Base-by-base conservation (phyloP, 1,140 invertebrate genomes). In the Agraylea sexmaculata region DNA sequence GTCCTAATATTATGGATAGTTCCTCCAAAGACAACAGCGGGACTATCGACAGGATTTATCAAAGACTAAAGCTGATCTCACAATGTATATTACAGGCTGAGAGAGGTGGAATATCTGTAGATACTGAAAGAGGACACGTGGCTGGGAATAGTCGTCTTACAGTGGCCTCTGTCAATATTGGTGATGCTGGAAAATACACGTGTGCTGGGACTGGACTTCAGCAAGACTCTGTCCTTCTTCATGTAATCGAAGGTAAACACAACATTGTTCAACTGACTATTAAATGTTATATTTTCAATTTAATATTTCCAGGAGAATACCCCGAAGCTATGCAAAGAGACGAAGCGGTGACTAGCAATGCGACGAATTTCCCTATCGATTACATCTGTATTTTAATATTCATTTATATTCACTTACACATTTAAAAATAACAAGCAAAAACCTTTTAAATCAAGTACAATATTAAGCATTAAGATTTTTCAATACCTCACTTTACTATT, bases 71-170 rank as follows among this genome's bases (percentile, higher is more conserved):
- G 16, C 19, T 32, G 28, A 30, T 11, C 32, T 10, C 12, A 11
- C 8, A 20, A 17, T 36, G 8, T 15, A 21, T 10, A 22, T 33
- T 35, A 7, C 50, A 60, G 58, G 53, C 55, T 18, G 33, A 43
- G 3, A 52, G 57, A 32, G 60, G 59, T 35, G 60, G 60, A 40
- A 54, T 62, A 44, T 57, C 55, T 31, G 49, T 65, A 51, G 59
- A 59, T 37, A 56, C 58, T 42, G 56, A 60, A 53, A 58, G 62
- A 11, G 57, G 56, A 49, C 45, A 53, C 42, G 51, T 46, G 17
- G 51, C 56, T 30, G 55, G 46, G 35, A 40, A 45, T 25, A 61
- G 60, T 36, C 54, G 56, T 27, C 54, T 65, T 18, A 59, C 59
- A 47, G 55, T 65, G 50, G 57, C 53, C 21, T 46, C 31, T 37